These are phyloP conservation scores for Columba guinea DNA, from an alignment of 2,797 vertebrate genomes.

Conservation along the genomic window DNA sequence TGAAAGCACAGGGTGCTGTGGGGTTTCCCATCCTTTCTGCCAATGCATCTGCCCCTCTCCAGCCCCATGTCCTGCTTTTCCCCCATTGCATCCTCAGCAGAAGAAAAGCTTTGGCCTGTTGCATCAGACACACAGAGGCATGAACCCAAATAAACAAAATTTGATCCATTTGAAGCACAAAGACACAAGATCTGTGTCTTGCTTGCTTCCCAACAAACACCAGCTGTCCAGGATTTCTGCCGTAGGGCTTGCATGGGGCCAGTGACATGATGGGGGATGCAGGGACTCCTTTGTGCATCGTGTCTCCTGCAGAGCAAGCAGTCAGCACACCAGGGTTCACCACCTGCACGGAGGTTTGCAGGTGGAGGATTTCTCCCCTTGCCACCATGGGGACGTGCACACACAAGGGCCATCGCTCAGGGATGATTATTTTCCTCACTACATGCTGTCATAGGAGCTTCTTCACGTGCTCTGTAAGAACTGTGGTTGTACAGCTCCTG, in stretches of 20 bases:
- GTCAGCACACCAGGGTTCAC: not conserved
- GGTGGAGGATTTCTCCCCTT: not conserved
- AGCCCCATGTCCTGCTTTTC: not conserved
- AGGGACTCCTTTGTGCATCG: accelerated
- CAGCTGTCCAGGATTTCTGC: accelerated
- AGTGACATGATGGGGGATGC: not conserved
- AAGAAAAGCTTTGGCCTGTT: not conserved
- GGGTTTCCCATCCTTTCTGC: not conserved
- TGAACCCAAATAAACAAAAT: not conserved
- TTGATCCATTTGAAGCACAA: not conserved
- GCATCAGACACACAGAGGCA: not conserved
- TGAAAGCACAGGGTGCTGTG: not conserved
- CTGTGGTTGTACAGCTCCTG: accelerated
- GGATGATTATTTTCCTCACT: not conserved
- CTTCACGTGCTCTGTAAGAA: not conserved
- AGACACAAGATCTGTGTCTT: not conserved
- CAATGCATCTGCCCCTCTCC: not conserved
- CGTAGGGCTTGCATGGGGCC: not conserved
- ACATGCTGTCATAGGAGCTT: not conserved
- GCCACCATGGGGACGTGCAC: not conserved
- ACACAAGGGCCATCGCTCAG: not conserved
- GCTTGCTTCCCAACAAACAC: not conserved
- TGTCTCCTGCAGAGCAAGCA: not conserved
- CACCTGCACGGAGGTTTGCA: not conserved
- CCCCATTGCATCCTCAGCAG: not conserved